A percentile compares a stretch with the other conserved stretches of the same genome.
These are phyloP conservation scores for Gallinago solitaria DNA, from an alignment of 2,797 vertebrate genomes.

Conservation along the genomic window DNA sequence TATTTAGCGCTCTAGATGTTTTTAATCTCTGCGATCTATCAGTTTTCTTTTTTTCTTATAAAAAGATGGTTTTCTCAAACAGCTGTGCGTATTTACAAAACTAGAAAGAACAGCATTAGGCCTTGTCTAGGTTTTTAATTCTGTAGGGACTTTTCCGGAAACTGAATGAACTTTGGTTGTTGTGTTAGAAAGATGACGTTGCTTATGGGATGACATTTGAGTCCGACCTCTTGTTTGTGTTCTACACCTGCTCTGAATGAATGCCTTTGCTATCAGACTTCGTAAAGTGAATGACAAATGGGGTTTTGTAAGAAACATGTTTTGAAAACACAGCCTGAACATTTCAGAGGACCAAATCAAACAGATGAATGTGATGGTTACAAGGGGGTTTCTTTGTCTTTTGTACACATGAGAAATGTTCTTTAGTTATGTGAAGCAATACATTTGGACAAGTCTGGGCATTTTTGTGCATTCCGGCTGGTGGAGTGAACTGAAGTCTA, in stretches of 20 bases:
- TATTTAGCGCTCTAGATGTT: neutral
- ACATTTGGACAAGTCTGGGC: neutral
- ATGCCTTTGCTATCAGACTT: neutral
- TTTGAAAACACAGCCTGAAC: neutral
- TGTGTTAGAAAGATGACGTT: neutral
- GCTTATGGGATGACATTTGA: neutral
- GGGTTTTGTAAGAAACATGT: neutral
- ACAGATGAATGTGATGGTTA: neutral
- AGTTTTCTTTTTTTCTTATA: neutral
- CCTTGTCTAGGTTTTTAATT: slow-evolving; percentile 9
- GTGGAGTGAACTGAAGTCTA: neutral
- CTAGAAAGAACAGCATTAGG: neutral
- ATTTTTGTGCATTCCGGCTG: neutral
- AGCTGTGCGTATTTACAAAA: slow-evolving; percentile 36
- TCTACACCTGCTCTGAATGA: neutral
- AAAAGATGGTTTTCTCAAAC: neutral
- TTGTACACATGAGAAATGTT: neutral
- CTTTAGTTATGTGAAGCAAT: neutral
- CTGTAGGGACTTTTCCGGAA: slow-evolving; percentile 1
- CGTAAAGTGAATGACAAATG: neutral
- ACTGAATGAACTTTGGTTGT: slow-evolving; percentile 12
- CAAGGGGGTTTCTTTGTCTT: neutral
- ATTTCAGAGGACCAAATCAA: neutral
- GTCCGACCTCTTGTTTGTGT: slow-evolving; percentile 18
- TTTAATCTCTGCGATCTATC: neutral